These are phyloP conservation scores for Drosophila prosaltans DNA, from an alignment of 1,140 invertebrate genomes.

Conservation along the genomic window DNA sequence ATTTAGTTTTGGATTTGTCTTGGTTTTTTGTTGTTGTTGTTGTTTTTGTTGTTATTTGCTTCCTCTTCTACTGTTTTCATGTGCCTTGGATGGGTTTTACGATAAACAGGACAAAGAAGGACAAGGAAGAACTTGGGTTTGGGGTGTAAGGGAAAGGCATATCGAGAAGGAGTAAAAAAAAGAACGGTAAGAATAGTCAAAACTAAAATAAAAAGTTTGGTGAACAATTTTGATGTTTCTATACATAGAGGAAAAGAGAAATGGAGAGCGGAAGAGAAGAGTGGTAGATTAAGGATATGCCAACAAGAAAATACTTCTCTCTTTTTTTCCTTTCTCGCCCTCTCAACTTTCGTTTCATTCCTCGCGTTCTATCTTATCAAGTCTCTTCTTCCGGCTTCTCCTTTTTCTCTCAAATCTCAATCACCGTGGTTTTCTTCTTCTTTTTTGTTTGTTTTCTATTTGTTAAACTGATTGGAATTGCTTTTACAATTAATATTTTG, in stretches of 20 bases:
- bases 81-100: not conserved
- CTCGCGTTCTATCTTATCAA: too few species aligned
- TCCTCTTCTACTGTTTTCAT: not conserved
- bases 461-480: constrained; percentile 9
- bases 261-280: not conserved
- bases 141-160: not conserved
- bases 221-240: not conserved
- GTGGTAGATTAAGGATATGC: not conserved
- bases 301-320: too few species aligned
- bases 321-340: not conserved
- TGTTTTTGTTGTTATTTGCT: not conserved
- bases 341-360: not conserved
- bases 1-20: constrained; percentile 33
- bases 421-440: not conserved
- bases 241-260: not conserved
- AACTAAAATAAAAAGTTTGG: not conserved
- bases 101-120: too few species aligned
- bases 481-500: constrained; percentile 13
- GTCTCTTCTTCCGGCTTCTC: not conserved
- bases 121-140: not conserved
- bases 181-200: not conserved
- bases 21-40: not conserved
- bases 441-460: not conserved
- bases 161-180: not conserved
- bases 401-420: not conserved